A percentile compares a stretch with the other conserved stretches of the same genome.
phyloP scores from a whole-genome alignment of 2,888 invertebrate genomes.

The Epinotia bilunana region DNA sequence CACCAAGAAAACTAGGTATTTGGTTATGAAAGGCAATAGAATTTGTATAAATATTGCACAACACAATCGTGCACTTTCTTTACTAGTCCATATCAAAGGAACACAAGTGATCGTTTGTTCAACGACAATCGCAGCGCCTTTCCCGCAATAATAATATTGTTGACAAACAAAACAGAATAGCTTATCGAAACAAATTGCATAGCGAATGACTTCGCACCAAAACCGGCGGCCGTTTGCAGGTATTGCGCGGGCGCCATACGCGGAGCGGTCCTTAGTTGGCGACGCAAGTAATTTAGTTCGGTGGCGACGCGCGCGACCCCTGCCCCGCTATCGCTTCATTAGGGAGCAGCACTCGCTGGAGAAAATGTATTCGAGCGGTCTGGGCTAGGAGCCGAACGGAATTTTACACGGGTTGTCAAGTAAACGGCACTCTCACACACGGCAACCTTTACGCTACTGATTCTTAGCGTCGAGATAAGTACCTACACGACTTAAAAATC shows the following conservation, averaged over 20 bases:
- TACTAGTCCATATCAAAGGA: constrained; percentile 19
- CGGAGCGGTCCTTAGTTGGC: constrained; percentile 35
- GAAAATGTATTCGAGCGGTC: constrained; percentile 11
- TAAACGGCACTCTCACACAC: background rate
- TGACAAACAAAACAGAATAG: constrained; percentile 43
- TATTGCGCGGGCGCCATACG: constrained; percentile 39
- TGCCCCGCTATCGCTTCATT: constrained; percentile 47
- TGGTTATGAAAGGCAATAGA: background rate
- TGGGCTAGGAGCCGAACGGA: background rate
- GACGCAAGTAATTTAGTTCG: constrained; percentile 41
- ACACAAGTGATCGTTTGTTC: constrained; percentile 18
- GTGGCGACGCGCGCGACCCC: constrained; percentile 44
- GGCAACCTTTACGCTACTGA: background rate
- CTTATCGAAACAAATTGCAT: constrained; percentile 49
- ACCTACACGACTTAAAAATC: background rate
- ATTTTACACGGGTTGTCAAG: background rate
- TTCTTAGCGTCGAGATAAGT: background rate
- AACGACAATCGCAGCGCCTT: constrained; percentile 13
- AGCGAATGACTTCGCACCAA: constrained; percentile 50
- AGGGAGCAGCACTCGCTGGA: constrained; percentile 28
- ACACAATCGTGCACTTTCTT: constrained; percentile 23
- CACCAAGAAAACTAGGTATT: background rate
- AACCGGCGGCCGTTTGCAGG: constrained; percentile 47
- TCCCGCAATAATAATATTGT: constrained; percentile 43
- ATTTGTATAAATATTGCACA: background rate